Evolutionary conservation across 2,888 invertebrate genomes (phyloP).

Genomic region (Agrotis puta): DNA sequence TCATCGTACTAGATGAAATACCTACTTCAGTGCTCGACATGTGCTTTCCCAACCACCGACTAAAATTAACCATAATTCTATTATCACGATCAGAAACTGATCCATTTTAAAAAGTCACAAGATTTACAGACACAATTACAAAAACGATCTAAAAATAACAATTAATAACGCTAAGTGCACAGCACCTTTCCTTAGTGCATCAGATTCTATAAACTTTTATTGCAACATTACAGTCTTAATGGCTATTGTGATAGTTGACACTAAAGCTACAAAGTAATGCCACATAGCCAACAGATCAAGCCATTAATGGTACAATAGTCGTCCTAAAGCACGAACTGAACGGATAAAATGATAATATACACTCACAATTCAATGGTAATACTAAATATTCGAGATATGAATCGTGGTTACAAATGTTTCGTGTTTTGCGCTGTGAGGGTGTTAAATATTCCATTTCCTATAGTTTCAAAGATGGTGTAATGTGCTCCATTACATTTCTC

Average conservation of each 20-base stretch:
- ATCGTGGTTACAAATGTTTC: slow-evolving; percentile 32
- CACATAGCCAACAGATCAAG: slow-evolving; percentile 53
- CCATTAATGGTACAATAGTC: slow-evolving; percentile 56
- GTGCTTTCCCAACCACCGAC: not conserved
- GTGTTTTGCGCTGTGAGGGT: slow-evolving; percentile 13
- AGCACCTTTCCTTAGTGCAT: slow-evolving; percentile 34
- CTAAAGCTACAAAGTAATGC: slow-evolving; percentile 50
- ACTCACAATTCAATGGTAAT: slow-evolving; percentile 52
- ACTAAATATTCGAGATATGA: slow-evolving; percentile 31
- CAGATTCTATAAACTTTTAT: slow-evolving; percentile 59
- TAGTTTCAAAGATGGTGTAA: not conserved
- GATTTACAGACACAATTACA: slow-evolving; percentile 27
- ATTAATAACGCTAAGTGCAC: slow-evolving; percentile 28
- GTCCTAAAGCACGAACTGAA: slow-evolving; percentile 30
- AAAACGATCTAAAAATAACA: slow-evolving; percentile 27
- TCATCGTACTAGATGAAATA: not conserved
- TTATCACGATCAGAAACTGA: not conserved
- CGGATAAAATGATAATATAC: slow-evolving; percentile 47
- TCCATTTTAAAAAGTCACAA: slow-evolving; percentile 7
- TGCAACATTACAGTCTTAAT: slow-evolving; percentile 58
- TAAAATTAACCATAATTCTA: not conserved
- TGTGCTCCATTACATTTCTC: not conserved
- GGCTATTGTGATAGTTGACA: slow-evolving; percentile 55
- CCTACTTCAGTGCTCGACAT: not conserved
- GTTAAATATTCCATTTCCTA: slow-evolving; percentile 18